Evolutionary conservation across 2,113 vertebrate genomes (phyloP).

Genomic region (Sminthopsis crassicaudata): DNA sequence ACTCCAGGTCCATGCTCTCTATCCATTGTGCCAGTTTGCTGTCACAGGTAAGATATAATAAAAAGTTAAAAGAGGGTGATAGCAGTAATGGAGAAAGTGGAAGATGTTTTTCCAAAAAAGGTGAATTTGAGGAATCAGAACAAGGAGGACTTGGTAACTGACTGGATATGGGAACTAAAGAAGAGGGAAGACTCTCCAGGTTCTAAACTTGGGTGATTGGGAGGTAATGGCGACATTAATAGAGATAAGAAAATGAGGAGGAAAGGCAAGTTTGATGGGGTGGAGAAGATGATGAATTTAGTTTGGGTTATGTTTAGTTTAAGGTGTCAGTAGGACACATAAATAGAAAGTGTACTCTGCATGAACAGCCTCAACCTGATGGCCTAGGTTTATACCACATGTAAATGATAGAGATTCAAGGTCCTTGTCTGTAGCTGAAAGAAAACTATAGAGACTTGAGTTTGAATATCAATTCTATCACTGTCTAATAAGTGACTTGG

Average conservation of each 20-base stretch:
- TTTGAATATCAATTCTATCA: neutral
- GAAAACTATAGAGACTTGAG: neutral
- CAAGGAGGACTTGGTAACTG: neutral
- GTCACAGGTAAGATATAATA: neutral
- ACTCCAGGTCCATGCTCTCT: neutral
- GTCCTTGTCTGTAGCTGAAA: neutral
- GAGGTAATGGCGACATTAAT: neutral
- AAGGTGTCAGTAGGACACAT: neutral
- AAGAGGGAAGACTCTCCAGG: neutral
- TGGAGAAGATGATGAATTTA: neutral
- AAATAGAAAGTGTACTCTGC: neutral
- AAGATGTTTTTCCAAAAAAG: too few relatives aligned
- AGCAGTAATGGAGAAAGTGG: neutral
- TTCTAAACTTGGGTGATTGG: neutral
- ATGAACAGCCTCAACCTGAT: neutral
- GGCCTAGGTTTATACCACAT: slow-evolving; percentile 5
- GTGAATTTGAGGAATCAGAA: too few relatives aligned
- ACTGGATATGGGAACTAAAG: neutral
- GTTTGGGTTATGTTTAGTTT: neutral
- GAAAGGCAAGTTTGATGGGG: neutral
- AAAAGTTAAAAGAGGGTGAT: neutral
- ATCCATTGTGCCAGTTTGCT: neutral
- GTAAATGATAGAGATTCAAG: neutral
- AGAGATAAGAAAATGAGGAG: neutral
- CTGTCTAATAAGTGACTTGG: neutral